These are phyloP conservation scores for Eueides isabella DNA, from an alignment of 1,140 invertebrate species.

Conservation along the genomic window DNA sequence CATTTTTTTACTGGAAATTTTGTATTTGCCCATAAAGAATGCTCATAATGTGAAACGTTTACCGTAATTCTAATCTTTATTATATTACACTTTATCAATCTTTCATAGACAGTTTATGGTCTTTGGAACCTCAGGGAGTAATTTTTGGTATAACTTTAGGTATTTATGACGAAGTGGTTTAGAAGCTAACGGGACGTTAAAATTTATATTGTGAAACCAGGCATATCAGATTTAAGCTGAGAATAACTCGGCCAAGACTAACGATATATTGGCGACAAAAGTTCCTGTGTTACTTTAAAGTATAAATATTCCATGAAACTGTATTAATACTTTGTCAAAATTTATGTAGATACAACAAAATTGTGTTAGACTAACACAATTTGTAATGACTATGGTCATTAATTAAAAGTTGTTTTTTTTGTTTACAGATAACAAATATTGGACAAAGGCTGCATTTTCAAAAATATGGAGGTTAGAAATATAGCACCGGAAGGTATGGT, in stretches of 20 bases:
- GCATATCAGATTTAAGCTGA: conserved; percentile 32
- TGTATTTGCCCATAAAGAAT: conserved; percentile 27
- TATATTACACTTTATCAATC: conserved; percentile 50
- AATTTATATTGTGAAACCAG: conserved; percentile 47
- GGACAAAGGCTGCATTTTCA: not conserved
- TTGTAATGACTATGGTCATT: not conserved
- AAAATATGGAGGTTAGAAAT: conserved; percentile 55
- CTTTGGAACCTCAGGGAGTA: conserved; percentile 51
- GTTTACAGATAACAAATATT: not conserved
- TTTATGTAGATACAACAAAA: not conserved
- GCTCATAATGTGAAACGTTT: conserved; percentile 21
- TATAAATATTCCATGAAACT: conserved; percentile 19
- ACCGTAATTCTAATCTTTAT: conserved; percentile 39
- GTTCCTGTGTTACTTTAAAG: conserved; percentile 20
- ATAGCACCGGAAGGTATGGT: conserved; percentile 65
- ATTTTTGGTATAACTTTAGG: conserved; percentile 59
- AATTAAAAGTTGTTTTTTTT: not conserved
- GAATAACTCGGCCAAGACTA: conserved; percentile 28
- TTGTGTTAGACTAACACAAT: not conserved
- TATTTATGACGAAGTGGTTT: conserved; percentile 60
- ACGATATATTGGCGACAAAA: conserved; percentile 36
- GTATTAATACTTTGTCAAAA: conserved; percentile 9
- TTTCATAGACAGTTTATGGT: conserved; percentile 54
- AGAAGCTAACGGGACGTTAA: conserved; percentile 58
- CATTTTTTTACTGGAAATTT: conserved; percentile 23